phyloP scores from a whole-genome alignment of 2,113 vertebrate species.

The Procavia capensis region DNA sequence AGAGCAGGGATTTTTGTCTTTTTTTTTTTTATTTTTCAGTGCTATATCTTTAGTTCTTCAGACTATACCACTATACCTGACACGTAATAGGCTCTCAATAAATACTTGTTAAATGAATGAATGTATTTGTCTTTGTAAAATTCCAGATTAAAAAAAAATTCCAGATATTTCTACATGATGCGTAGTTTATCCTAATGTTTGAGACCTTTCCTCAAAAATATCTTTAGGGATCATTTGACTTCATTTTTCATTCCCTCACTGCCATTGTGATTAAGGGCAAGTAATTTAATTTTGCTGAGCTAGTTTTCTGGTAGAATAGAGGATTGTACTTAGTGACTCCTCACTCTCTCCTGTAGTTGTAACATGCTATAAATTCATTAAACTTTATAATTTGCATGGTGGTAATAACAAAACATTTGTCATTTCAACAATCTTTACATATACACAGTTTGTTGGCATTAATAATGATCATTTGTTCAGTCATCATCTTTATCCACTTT shows the following conservation, averaged over 20 bases:
- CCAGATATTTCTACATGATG: background rate
- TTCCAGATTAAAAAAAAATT: background rate
- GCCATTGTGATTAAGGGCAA: background rate
- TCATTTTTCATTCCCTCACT: conserved; percentile 31
- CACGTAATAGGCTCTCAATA: background rate
- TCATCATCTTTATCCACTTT: background rate
- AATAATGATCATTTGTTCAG: background rate
- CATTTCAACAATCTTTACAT: background rate
- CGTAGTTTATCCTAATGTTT: conserved; percentile 25
- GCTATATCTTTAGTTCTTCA: background rate
- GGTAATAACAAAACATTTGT: background rate
- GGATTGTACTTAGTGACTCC: background rate
- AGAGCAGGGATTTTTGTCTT: background rate
- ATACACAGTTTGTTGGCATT: background rate
- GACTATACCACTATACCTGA: background rate
- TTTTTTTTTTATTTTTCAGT: background rate
- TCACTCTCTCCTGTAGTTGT: background rate
- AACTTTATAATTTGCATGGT: background rate
- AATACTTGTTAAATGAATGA: conserved; percentile 43
- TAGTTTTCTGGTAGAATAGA: conserved; percentile 27
- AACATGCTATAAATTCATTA: background rate
- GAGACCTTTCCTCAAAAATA: background rate
- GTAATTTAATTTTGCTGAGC: conserved; percentile 36
- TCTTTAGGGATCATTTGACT: conserved; percentile 23
- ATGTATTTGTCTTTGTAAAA: background rate